These are phyloP conservation scores for Clarias platycephalus DNA, from an alignment of 2,797 vertebrate genomes.

Conservation along the genomic window DNA sequence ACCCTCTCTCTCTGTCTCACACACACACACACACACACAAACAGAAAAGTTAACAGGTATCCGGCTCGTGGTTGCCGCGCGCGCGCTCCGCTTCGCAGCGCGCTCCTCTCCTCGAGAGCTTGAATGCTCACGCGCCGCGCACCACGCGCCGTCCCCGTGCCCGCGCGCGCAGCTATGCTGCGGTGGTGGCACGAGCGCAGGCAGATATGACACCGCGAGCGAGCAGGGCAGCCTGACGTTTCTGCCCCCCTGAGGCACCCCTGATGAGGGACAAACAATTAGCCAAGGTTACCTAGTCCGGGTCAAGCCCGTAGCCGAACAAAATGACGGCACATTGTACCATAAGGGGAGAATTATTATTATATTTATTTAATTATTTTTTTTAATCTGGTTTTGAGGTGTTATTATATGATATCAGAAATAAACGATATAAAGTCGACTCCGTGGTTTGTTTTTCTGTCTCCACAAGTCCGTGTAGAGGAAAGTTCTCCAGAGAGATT, in stretches of 20 bases:
- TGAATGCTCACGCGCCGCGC: neutral
- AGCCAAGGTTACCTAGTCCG: neutral
- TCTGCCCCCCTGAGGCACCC: neutral
- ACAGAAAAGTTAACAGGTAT: constrained; percentile 67
- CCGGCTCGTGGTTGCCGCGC: constrained; percentile 36
- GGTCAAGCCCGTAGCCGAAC: neutral
- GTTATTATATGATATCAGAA: neutral
- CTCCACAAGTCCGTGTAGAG: neutral
- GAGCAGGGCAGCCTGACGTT: neutral
- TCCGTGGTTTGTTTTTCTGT: neutral
- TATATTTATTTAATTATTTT: neutral
- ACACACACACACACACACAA: neutral
- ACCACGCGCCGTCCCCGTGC: constrained; percentile 17
- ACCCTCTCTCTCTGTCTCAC: neutral
- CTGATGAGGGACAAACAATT: neutral
- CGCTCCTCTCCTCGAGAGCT: neutral
- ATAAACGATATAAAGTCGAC: neutral
- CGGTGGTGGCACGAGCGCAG: neutral
- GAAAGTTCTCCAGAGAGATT: constrained; percentile 2
- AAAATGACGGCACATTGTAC: neutral
- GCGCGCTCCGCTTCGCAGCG: neutral
- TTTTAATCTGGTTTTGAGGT: neutral
- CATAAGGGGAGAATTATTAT: neutral
- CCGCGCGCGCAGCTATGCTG: constrained; percentile 10
- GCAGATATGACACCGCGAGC: neutral